A percentile compares a stretch with the other conserved stretches of the same genome.
phyloP scores from a whole-genome alignment of 2,797 vertebrate species.

The Sorex maritimensis region DNA sequence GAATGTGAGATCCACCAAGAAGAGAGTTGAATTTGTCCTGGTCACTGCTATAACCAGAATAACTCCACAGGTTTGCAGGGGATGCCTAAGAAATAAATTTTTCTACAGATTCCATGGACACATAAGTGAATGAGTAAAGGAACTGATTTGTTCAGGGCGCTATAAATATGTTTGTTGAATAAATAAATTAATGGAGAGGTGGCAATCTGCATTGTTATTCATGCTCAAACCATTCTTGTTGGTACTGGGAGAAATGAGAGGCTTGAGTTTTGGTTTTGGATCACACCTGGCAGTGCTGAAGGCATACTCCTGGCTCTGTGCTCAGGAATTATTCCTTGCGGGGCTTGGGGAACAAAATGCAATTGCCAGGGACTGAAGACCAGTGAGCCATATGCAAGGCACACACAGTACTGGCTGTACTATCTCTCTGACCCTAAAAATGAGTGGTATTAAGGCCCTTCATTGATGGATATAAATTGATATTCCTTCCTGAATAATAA shows the following conservation, averaged over 20 bases:
- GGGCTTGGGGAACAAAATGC: too few relatives aligned
- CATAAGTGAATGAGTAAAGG: not conserved
- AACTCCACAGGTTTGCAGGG: not conserved
- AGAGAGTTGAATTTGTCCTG: not conserved
- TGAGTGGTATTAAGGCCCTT: not conserved
- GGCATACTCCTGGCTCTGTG: too few relatives aligned
- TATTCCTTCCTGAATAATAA: constrained; percentile 44
- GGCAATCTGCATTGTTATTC: not conserved
- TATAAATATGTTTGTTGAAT: not conserved
- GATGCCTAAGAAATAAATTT: not conserved
- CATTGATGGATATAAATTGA: not conserved
- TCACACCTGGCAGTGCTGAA: too few relatives aligned
- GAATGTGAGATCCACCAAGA: not conserved
- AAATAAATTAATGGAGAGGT: not conserved
- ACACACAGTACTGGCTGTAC: too few relatives aligned
- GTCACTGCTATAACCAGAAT: not conserved
- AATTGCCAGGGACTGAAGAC: too few relatives aligned
- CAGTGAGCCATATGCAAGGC: too few relatives aligned
- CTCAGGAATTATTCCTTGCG: too few relatives aligned
- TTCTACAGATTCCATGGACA: not conserved
- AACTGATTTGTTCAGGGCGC: not conserved
- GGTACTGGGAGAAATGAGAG: not conserved
- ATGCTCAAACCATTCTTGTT: not conserved
- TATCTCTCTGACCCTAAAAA: not conserved
- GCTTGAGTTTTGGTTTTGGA: too few relatives aligned